Evolutionary conservation across 2,888 invertebrate species (phyloP).

Genomic region (Hirtodrosophila histrioides): DNA sequence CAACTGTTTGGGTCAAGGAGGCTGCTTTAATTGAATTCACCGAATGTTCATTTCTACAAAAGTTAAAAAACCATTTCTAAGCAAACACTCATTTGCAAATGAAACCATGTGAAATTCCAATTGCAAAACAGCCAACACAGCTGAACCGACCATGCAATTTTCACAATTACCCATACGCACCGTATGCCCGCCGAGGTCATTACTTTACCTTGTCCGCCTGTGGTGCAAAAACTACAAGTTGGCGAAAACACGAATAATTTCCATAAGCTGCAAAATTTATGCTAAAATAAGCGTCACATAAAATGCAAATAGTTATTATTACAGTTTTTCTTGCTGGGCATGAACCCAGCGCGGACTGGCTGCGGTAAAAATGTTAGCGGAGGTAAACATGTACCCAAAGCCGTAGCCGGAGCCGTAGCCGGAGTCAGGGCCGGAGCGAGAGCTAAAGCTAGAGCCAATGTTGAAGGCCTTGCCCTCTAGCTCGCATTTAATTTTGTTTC

Average conservation of each 20-base stretch:
- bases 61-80: slow-evolving; percentile 42
- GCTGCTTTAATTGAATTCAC: slow-evolving; percentile 21
- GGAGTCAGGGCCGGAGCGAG: background rate
- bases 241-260: slow-evolving; percentile 69
- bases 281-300: slow-evolving; percentile 76
- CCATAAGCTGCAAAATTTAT: slow-evolving; percentile 74
- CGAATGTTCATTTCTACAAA: slow-evolving; percentile 29
- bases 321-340: slow-evolving; percentile 61
- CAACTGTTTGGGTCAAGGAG: slow-evolving; percentile 14
- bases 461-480: slow-evolving; percentile 14
- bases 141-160: slow-evolving; percentile 43
- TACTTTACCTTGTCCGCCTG: slow-evolving; percentile 56
- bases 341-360: slow-evolving; percentile 10
- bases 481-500: slow-evolving; percentile 37
- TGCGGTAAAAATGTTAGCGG: slow-evolving; percentile 1
- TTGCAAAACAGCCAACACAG: slow-evolving; percentile 20
- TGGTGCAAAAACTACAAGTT: slow-evolving; percentile 34
- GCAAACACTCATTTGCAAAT: slow-evolving; percentile 39
- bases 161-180: slow-evolving; percentile 71
- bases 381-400: background rate
- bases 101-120: slow-evolving; percentile 36
- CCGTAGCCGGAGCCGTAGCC: background rate
- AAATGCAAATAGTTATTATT: slow-evolving; percentile 77
- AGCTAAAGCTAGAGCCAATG: background rate
- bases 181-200: slow-evolving; percentile 64